Base-by-base conservation (phyloP, 2,888 invertebrate species). In the Sarcophaga carnaria region DNA sequence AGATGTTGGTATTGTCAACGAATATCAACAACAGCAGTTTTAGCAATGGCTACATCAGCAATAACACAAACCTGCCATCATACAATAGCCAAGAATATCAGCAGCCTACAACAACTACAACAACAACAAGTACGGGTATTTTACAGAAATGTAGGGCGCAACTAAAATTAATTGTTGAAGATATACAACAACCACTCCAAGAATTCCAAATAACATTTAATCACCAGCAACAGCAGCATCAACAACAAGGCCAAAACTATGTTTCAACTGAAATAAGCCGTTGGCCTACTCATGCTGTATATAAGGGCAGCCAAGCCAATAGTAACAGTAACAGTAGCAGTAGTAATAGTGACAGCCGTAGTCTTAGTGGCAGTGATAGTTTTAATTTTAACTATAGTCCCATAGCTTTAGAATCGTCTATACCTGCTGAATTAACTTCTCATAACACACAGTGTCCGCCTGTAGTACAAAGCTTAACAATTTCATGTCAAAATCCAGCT, bases 151-250 rank as follows among this genome's bases (percentile, higher is more conserved):
- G 92, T 88, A 75, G 89, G 79, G 86, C 91, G 85, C 90, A 90
- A 84, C 89, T 91, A 74, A 90, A 91, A 84, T 87, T 93, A 49
- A 85, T 92, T 83, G 90, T 90, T 72, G 89, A 89, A 88, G 87
- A 90, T 88, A 78, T 90, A 72, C 83, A 89, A 77, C 90, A 90
- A 89, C 92, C 93, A 78, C 90, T 92, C 76, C 89, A 89, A 87
- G 91, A 93, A 90, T 93, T 93, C 86, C 90, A 91, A 88, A 89
- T 93, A 89, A 90, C 91, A 88, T 90, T 92, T 83, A 91, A 90
- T 83, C 90, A 90, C 85, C 80, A 37, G 78, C 85, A 37, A 74
- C 86, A 86, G 66, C 85, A 77, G 25, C 62, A 14, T 6, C 80
- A 37, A 66, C 20, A 12, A 45, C 74, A 37, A 6, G 59, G 45